A percentile compares a stretch with the other conserved stretches of the same genome.
These are phyloP conservation scores for Ischnus inquisitorius DNA, from an alignment of 2,888 invertebrate genomes.

Conservation along the genomic window DNA sequence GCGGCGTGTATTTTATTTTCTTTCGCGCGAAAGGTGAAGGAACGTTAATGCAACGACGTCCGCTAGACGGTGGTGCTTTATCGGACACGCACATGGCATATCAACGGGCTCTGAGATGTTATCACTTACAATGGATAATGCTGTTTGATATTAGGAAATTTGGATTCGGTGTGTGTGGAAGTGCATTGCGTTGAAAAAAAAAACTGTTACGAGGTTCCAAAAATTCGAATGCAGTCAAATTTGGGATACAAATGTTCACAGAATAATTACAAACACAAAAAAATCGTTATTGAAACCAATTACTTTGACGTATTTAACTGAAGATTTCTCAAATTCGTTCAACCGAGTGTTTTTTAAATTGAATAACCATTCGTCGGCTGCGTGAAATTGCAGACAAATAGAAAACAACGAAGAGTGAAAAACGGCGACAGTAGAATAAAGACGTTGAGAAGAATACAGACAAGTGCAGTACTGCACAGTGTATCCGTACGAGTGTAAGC, in stretches of 20 bases:
- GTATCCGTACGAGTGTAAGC: conserved; percentile 55
- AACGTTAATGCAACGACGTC: conserved; percentile 21
- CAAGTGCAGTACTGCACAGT: conserved; percentile 40
- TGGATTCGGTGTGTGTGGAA: no score
- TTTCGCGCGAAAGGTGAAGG: conserved; percentile 8
- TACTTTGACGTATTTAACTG: no score
- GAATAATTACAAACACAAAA: no score
- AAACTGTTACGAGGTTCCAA: background rate
- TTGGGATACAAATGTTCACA: background rate
- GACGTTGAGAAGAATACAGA: conserved; percentile 11
- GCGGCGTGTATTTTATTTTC: conserved; percentile 55
- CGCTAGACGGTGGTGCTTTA: conserved; percentile 44
- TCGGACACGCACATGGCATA: conserved; percentile 7
- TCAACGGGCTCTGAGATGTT: conserved; percentile 45
- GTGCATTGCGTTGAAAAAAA: no score
- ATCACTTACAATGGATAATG: background rate
- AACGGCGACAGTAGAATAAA: conserved; percentile 40
- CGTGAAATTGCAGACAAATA: background rate
- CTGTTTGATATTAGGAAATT: no score
- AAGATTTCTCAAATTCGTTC: no score
- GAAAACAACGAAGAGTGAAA: conserved; percentile 55
- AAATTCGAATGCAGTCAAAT: background rate
- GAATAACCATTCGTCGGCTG: no score
- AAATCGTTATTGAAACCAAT: no score
- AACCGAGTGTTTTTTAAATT: no score